Conservation (phyloP, 1,140 invertebrate species). For the Hesperophylax magnus region DNA sequence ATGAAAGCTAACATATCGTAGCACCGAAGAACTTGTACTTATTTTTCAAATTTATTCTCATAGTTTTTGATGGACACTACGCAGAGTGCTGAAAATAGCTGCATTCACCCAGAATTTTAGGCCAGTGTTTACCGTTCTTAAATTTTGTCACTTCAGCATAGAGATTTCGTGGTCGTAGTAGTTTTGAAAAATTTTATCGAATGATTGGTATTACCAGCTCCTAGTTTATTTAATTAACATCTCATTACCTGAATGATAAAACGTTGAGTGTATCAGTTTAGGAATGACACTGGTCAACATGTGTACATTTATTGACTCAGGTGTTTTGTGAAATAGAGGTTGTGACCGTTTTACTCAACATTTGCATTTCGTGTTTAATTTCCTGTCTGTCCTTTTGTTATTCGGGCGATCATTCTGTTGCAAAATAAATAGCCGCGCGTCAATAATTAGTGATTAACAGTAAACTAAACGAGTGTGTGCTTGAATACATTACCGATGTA, state of each 20-base stretch:
- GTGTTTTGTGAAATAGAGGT: neutral
- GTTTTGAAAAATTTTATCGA: too few relatives aligned
- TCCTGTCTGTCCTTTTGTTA: constrained; percentile 38
- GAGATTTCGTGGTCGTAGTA: too few relatives aligned
- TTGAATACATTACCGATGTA: constrained; percentile 23
- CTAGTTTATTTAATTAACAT: too few relatives aligned
- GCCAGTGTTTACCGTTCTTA: too few relatives aligned
- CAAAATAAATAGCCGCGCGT: constrained; percentile 20
- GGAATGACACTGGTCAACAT: constrained; percentile 35
- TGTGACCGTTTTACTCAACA: constrained; percentile 24
- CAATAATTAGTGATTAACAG: constrained; percentile 49
- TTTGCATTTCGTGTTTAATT: constrained; percentile 41
- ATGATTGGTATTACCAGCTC: too few relatives aligned
- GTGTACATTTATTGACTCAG: constrained; percentile 22
- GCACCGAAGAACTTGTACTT: too few relatives aligned
- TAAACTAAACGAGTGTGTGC: constrained; percentile 14
- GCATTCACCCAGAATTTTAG: too few relatives aligned
- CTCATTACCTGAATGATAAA: neutral
- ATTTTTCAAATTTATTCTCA: too few relatives aligned
- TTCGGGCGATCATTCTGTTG: constrained; percentile 24
- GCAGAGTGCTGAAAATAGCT: too few relatives aligned
- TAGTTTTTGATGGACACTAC: too few relatives aligned
- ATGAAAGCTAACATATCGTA: too few relatives aligned
- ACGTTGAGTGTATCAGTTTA: neutral
- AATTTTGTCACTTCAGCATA: too few relatives aligned